These are phyloP conservation scores for Brachionus koreanus DNA, from an alignment of 1,140 invertebrate species.

Conservation along the genomic window DNA sequence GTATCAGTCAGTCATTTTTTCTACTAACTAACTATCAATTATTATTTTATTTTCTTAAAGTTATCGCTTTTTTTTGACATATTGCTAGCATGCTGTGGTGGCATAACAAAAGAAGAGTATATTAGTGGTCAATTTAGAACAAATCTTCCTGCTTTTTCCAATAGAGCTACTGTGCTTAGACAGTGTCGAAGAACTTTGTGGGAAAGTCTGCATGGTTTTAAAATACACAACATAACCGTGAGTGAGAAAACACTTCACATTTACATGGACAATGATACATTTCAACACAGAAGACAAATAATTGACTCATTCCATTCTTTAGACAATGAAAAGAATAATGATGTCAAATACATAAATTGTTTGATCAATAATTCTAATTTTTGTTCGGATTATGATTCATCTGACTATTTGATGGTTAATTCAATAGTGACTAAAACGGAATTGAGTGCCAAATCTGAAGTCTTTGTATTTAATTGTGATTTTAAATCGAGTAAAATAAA, in stretches of 20 bases:
- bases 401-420: neutral
- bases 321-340: neutral
- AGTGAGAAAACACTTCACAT: neutral
- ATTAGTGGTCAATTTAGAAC: conserved; percentile 46
- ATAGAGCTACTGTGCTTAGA: conserved; percentile 44
- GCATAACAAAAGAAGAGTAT: conserved; percentile 56
- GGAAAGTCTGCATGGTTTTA: conserved; percentile 52
- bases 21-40: neutral
- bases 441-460: neutral
- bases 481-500: neutral
- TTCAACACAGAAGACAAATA: neutral
- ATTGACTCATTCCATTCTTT: neutral
- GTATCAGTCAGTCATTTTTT: conserved; percentile 53
- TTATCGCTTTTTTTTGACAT: conserved; percentile 62
- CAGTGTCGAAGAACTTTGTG: conserved; percentile 51
- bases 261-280: conserved; percentile 32
- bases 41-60: conserved; percentile 49
- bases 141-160: neutral
- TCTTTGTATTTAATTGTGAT: neutral
- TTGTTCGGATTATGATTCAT: neutral
- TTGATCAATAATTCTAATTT: neutral
- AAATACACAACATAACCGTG: conserved; percentile 46
- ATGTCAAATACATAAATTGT: neutral
- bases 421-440: neutral
- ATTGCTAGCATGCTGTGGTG: conserved; percentile 57